Base-by-base conservation (phyloP, 2,113 vertebrate genomes). In the Hippoglossus stenolepis region DNA sequence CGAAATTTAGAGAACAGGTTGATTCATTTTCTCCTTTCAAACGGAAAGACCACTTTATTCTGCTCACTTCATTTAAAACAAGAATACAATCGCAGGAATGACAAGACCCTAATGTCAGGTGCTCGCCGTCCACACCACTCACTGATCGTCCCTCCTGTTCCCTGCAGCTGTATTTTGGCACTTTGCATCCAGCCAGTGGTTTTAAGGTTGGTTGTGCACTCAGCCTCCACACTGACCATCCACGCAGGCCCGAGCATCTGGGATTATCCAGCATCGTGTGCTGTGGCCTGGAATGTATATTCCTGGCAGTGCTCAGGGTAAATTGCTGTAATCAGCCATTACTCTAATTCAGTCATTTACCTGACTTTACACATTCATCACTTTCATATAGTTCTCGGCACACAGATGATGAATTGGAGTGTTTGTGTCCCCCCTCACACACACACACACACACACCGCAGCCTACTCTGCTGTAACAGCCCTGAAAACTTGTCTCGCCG, bases 301-400 rank as follows among this genome's bases (percentile, higher is more conserved):
- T 90, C 86, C 90, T 90, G 92, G 90, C 89, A 84, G 57, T 31
- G 75, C 81, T 87, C 66, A 57, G 83, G 71, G 85, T 77, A 91
- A 93, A 90, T 93, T 89, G 85, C 91, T 73, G 80, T 89, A 92
- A 90, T 93, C 87, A 91, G 85, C 90, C 87, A 88, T 90, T 91
- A 87, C 83, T 90, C 71, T 86, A 90, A 91, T 91, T 83, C 89
- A 89, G 81, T 80, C 79, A 84, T 93, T 93, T 91, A 91, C 80
- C 86, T 84, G 90, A 87, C 84, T 87, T 80, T 82, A 90, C 86
- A 88, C 91, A 92, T 94, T 87, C 87, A 94, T 93, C 90, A 91
- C 85, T 85, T 88, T 85, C 73, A 81, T 87, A 60, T 78, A 69
- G 65, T 73, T 83, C 75, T 77, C 40, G 71, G 82, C 70, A 59